These are phyloP conservation scores for Platorchestia sp. DNA, from an alignment of 1,140 invertebrate species.

Conservation along the genomic window DNA sequence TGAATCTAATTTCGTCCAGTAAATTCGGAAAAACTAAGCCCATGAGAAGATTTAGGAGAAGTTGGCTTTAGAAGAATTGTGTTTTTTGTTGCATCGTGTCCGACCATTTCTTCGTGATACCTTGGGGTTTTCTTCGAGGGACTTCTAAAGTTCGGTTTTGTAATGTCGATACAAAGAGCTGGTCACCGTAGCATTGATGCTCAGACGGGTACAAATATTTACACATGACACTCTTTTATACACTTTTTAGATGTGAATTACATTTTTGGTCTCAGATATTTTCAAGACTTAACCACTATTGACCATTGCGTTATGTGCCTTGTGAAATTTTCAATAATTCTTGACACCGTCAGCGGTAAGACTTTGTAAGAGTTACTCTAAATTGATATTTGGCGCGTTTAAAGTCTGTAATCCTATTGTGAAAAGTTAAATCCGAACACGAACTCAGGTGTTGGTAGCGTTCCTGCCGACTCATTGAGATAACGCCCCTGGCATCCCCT, in stretches of 20 bases:
- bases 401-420: neutral
- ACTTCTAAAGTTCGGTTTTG: neutral
- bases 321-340: neutral
- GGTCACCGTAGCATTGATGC: neutral
- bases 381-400: neutral
- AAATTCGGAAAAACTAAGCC: slow-evolving; percentile 45
- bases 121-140: neutral
- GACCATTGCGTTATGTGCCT: neutral
- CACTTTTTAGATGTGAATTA: neutral
- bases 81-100: neutral
- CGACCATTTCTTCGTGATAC: neutral
- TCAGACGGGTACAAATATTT: neutral
- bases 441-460: slow-evolving; percentile 26
- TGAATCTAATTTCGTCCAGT: slow-evolving; percentile 54
- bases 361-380: neutral
- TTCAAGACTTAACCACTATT: neutral
- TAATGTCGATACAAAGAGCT: neutral
- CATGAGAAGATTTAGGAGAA: slow-evolving; percentile 34
- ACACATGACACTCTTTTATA: neutral
- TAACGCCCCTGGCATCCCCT: slow-evolving; percentile 31
- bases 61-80: slow-evolving; percentile 21
- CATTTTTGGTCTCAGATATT: neutral
- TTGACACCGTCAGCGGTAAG: neutral
- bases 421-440: neutral
- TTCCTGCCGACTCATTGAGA: slow-evolving; percentile 40